Evolutionary conservation across 2,888 invertebrate species (phyloP), one percentile per base, ranked within the genome.

Genomic region (Thumatha senex): DNA sequence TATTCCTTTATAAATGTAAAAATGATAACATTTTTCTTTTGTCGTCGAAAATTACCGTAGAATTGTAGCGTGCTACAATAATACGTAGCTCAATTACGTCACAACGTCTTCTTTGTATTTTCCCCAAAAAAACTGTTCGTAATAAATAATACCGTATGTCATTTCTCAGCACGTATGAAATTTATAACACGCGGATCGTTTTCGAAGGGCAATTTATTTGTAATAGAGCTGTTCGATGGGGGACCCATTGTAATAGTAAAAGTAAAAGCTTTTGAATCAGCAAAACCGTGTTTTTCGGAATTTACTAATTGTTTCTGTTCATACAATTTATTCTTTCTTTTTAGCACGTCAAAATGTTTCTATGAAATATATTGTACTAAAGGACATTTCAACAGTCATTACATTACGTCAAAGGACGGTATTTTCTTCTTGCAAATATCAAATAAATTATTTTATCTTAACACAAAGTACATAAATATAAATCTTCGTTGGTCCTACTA

Each of bases 141-240:
- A 86, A 89, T 90, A 90, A 91, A 91, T 90, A 89, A 87, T 86
- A 82, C 89, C 91, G 88, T 89, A 89, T 91, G 91, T 90, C 90
- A 88, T 90, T 91, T 90, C 91, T 89, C 91, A 91, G 91, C 91
- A 90, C 89, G 91, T 91, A 91, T 91, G 89, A 87, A 89, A 89
- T 89, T 89, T 91, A 89, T 90, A 90, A 86, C 89, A 82, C 83
- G 79, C 82, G 84, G 77, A 84, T 76, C 84, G 78, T 81, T 85
- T 84, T 82, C 82, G 82, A 80, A 84, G 81, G 87, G 87, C 89
- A 88, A 90, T 91, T 89, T 91, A 90, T 90, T 89, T 89, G 86
- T 90, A 88, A 90, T 90, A 86, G 86, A 85, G 82, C 80, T 54
- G 78, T 80, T 78, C 73, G 72, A 76, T 77, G 66, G 80, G 82